Conservation (phyloP, 2,113 vertebrate genomes). For the Channa maculata region DNA sequence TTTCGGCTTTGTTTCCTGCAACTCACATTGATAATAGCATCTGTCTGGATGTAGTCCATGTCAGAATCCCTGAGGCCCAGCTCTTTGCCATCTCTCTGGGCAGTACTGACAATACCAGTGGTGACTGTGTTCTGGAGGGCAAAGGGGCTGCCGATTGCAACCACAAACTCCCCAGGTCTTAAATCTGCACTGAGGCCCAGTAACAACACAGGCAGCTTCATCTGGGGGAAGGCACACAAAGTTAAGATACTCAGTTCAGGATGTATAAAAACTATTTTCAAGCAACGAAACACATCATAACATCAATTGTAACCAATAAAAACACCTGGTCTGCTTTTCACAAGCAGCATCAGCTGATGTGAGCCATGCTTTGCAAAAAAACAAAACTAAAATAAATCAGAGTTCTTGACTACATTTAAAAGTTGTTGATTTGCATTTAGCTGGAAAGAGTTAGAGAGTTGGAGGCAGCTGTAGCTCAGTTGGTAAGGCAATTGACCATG, state of each 20-base stretch:
- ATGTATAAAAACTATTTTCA: not conserved
- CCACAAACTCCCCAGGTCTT: slow-evolving; percentile 93
- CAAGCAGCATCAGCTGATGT: no score
- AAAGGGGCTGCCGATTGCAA: slow-evolving; percentile 94
- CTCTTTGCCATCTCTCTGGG: slow-evolving; percentile 92
- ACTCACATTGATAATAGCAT: slow-evolving; percentile 95
- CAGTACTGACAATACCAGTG: slow-evolving; percentile 93
- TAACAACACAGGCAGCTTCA: slow-evolving; percentile 85
- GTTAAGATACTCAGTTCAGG: not conserved
- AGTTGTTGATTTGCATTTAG: no score
- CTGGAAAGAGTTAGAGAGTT: no score
- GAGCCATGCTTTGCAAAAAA: no score
- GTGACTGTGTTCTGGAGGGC: slow-evolving; percentile 96
- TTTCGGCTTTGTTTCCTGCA: not conserved
- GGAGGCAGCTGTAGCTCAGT: no score
- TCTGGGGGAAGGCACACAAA: slow-evolving; percentile 74
- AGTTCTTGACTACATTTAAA: no score
- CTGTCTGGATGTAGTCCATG: slow-evolving; percentile 96
- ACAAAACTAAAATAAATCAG: no score
- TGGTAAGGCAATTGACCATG: no score
- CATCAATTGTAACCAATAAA: no score
- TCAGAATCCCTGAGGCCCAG: slow-evolving; percentile 91
- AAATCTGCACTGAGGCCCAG: slow-evolving; percentile 92
- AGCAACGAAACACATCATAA: no score
- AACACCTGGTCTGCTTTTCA: no score